Evolutionary conservation across 2,113 vertebrate species (phyloP), one percentile per base, ranked within the genome.

Genomic region (Cryptomyrus ogoouensis): DNA sequence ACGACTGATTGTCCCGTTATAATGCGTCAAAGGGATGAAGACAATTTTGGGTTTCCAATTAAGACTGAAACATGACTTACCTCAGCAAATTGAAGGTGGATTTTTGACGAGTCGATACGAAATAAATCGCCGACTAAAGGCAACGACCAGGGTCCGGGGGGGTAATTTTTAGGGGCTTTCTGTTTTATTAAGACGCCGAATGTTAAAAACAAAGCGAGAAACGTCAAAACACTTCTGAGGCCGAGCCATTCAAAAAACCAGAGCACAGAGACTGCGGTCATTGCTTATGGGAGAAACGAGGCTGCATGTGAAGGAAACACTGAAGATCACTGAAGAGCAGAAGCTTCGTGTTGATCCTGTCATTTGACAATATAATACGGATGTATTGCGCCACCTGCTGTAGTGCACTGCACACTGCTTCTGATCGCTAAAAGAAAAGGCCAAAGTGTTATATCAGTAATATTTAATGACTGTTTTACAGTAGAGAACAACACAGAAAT

Each of bases 131-230:
- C 74, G 31, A 80, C 74, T 3, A 66, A 3, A 12, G 58, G 58
- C n/a, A 66, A 27, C 24, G 58, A 10, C 58, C 58, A 66, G 58
- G 74, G 74, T 80, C 74, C 74, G 13, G 74, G 74, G 39, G 74
- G 74, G 35, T 9, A 42, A 3, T 0, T 91, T 92, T 1, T 93
- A 0, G 95, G 95, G 0, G 8, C 91, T 92, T 93, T 93, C 49
- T 86, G 90, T 91, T 91, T 95, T 88, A 95, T 31, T 90, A 95
- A 89, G 91, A 95, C 90, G 0, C 91, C 44, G 0, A 97, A 0
- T 0, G 96, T 39, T 13, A 97, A 92, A 66, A 97, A 97, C 66
- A 95, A 21, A 0, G 9, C 8, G 24, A 66, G 24, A 27, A 66
- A 66, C 58, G n/a, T 27, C 0, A 66, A 66, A 66, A 27, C 58